phyloP scores from a whole-genome alignment of 1,140 invertebrate genomes.

The Aradophagus sp. region DNA sequence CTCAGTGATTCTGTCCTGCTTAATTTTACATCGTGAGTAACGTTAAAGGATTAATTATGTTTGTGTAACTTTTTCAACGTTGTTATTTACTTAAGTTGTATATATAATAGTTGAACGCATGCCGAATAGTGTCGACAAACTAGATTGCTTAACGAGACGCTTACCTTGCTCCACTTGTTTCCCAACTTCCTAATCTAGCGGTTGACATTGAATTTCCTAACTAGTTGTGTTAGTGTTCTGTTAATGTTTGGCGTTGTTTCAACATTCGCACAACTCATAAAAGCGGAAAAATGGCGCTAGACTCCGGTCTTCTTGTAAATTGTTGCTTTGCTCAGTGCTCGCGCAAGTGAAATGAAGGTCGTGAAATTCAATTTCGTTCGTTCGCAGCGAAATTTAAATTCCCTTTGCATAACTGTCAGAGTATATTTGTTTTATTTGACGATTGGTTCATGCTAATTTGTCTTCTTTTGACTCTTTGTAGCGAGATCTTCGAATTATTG shows the following conservation, averaged over 20 bases:
- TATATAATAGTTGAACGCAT: slow-evolving; percentile 30
- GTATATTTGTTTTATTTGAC: too few species aligned
- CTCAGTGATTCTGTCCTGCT: too few species aligned
- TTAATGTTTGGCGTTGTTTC: slow-evolving; percentile 29
- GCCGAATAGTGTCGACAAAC: slow-evolving; percentile 28
- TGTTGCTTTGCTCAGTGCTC: not conserved
- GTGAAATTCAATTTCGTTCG: slow-evolving; percentile 18
- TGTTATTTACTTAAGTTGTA: slow-evolving; percentile 19
- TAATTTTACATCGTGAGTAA: too few species aligned
- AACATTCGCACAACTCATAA: slow-evolving; percentile 33
- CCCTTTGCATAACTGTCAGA: too few species aligned
- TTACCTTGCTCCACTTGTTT: slow-evolving; percentile 42
- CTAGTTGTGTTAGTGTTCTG: slow-evolving; percentile 44
- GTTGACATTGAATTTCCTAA: slow-evolving; percentile 54
- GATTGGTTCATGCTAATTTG: too few species aligned
- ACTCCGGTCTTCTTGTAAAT: slow-evolving; percentile 1
- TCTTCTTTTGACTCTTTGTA: too few species aligned
- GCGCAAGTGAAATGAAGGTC: slow-evolving; percentile 7
- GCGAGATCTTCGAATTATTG: too few species aligned
- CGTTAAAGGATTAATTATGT: slow-evolving; percentile 15
- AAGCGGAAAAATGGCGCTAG: slow-evolving; percentile 25
- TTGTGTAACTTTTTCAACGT: slow-evolving; percentile 7
- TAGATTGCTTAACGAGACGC: slow-evolving; percentile 45
- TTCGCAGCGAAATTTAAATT: slow-evolving; percentile 8
- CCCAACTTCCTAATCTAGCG: slow-evolving; percentile 48